A percentile compares a stretch with the other conserved stretches of the same genome.
Evolutionary conservation across 2,113 vertebrate genomes (phyloP).

Genomic region (Mohoua ochrocephala): DNA sequence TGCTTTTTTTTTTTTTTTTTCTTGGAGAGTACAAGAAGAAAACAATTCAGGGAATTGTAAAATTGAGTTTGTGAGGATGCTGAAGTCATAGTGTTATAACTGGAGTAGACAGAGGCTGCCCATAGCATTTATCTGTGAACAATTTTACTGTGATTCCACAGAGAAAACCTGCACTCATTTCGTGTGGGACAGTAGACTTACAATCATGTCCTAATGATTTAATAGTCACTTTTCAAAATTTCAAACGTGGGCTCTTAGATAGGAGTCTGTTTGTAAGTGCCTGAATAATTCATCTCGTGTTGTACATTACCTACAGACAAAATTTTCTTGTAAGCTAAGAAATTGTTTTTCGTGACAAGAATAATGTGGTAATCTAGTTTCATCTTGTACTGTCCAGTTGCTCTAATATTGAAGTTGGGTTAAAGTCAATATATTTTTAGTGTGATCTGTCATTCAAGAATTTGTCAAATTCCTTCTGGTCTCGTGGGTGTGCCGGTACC

Average conservation of each 20-base stretch:
- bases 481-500: not conserved
- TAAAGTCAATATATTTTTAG: not conserved
- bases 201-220: not conserved
- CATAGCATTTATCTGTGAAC: not conserved
- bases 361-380: not conserved
- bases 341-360: not conserved
- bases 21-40: not conserved
- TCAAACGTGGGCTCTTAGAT: not conserved
- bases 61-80: not conserved
- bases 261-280: not conserved
- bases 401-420: not conserved
- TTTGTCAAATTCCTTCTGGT: not conserved
- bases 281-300: not conserved
- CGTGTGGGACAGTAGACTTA: not conserved
- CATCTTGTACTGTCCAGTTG: not conserved
- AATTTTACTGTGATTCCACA: not conserved
- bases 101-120: not conserved
- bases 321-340: not conserved
- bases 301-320: not conserved
- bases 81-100: not conserved
- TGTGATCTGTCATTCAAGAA: conserved; percentile 11
- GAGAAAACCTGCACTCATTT: not conserved
- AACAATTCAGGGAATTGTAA: not conserved
- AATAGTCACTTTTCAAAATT: conserved; percentile 14
- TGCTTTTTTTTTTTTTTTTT: not conserved